Evolutionary conservation across 2,797 vertebrate genomes (phyloP).

Genomic region (Lindbergichthys nudifrons): DNA sequence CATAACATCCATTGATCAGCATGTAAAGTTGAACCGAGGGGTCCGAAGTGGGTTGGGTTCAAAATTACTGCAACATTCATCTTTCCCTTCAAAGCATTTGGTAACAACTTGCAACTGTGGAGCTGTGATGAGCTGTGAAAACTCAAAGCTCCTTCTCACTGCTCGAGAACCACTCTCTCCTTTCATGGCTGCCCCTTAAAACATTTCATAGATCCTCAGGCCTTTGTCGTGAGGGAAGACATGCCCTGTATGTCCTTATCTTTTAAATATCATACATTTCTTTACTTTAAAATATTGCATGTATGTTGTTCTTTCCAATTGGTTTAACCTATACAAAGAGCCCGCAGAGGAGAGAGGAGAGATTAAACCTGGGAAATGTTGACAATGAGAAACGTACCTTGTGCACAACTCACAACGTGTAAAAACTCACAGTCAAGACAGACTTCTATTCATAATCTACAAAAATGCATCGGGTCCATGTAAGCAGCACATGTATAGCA

Average conservation of each 20-base stretch:
- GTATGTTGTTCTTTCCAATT: slow-evolving; percentile 58
- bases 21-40: slow-evolving; percentile 53
- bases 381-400: slow-evolving; percentile 81
- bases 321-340: slow-evolving; percentile 60
- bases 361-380: slow-evolving; percentile 55
- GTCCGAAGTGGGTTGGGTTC: slow-evolving; percentile 45
- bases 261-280: slow-evolving; percentile 40
- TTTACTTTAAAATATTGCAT: slow-evolving; percentile 59
- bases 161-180: slow-evolving; percentile 62
- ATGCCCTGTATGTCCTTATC: slow-evolving; percentile 47
- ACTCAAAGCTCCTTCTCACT: slow-evolving; percentile 44
- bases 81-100: slow-evolving; percentile 84
- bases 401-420: slow-evolving; percentile 78
- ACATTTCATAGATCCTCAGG: slow-evolving; percentile 27
- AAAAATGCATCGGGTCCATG: slow-evolving; percentile 78
- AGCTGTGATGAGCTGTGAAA: slow-evolving; percentile 39
- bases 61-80: slow-evolving; percentile 81
- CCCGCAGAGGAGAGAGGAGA: slow-evolving; percentile 58
- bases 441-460: slow-evolving; percentile 78
- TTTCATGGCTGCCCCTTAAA: slow-evolving; percentile 58
- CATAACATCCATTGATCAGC: slow-evolving; percentile 68
- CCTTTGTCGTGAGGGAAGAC: slow-evolving; percentile 59
- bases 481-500: slow-evolving; percentile 84
- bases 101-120: slow-evolving; percentile 72
- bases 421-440: slow-evolving; percentile 84